phyloP scores from a whole-genome alignment of 2,888 invertebrate species.

The Heteromurus nitidus region DNA sequence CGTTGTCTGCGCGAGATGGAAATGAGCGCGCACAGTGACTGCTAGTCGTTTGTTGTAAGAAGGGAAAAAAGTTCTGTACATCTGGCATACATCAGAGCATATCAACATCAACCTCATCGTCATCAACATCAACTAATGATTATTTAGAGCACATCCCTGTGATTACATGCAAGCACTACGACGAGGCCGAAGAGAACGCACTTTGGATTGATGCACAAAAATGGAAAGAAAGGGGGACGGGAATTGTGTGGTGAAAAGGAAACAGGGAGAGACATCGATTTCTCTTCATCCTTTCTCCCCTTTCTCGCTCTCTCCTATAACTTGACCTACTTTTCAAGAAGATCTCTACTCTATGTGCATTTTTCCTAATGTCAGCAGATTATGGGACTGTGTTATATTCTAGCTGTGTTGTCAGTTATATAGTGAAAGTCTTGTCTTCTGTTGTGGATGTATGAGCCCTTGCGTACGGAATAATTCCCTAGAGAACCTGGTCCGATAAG shows the following conservation, averaged over 20 bases:
- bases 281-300: constrained; percentile 10
- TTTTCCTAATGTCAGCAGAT: constrained; percentile 34
- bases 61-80: too few species aligned
- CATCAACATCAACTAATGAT: too few species aligned
- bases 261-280: constrained; percentile 7
- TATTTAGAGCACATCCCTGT: constrained; percentile 11
- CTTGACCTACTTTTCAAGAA: constrained; percentile 48
- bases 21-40: too few species aligned
- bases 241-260: background rate
- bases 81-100: background rate
- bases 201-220: background rate
- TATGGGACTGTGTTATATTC: too few species aligned
- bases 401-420: too few species aligned
- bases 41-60: too few species aligned
- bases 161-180: background rate
- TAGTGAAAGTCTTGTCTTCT: too few species aligned
- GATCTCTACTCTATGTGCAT: constrained; percentile 23
- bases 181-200: too few species aligned
- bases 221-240: constrained; percentile 11
- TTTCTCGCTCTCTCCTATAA: constrained; percentile 25
- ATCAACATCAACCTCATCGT: background rate
- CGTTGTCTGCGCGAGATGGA: too few species aligned
- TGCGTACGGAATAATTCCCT: too few species aligned
- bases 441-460: too few species aligned
- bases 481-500: too few species aligned